Evolutionary conservation across 2,113 vertebrate genomes (phyloP), one percentile per base, ranked within the genome.

Genomic region (Thunnus thynnus): DNA sequence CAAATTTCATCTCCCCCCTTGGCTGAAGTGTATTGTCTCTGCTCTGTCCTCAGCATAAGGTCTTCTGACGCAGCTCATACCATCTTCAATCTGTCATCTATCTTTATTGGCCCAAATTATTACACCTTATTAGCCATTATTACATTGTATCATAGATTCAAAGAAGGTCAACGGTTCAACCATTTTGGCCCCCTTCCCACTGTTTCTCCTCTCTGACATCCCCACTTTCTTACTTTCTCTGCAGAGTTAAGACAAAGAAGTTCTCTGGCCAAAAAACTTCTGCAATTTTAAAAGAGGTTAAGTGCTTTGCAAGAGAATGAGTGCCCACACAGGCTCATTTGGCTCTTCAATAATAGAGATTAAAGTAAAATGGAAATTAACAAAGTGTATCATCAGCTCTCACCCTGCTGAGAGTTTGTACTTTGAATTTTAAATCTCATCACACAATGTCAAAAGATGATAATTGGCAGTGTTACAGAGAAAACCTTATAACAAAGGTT

Each of bases 21-120:
- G 91, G 92, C 94, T 95, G 94, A 94, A 97, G 95, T 94, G 90
- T 94, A 93, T 93, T 92, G 94, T 94, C 95, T 86, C 93, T 94
- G 86, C 65, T 74, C 36, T 57, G 81, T 92, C 87, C 82, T 91
- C 86, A 68, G 62, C 83, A 86, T 86, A 92, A 94, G 90, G 90
- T 90, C 93, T 86, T 91, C 93, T 88, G 90, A 93, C 76, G 84
- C 92, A 82, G 91, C 94, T 91, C 93, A 91, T 92, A 90, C 93
- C 91, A 91, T 84, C 74, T 69, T 88, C 91, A 87, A 89, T 89
- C 74, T 83, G 84, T 85, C 89, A 91, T 72, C 85, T 73, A 63
- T 84, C 83, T 91, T 93, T 93, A 95, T 89, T 90, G 89, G 79
- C 55, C 25, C 86, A 86, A 86, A 92, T 89, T 93, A 91, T 90